These are phyloP conservation scores for Ophion obscuratus DNA, from an alignment of 2,888 invertebrate genomes.

Conservation along the genomic window DNA sequence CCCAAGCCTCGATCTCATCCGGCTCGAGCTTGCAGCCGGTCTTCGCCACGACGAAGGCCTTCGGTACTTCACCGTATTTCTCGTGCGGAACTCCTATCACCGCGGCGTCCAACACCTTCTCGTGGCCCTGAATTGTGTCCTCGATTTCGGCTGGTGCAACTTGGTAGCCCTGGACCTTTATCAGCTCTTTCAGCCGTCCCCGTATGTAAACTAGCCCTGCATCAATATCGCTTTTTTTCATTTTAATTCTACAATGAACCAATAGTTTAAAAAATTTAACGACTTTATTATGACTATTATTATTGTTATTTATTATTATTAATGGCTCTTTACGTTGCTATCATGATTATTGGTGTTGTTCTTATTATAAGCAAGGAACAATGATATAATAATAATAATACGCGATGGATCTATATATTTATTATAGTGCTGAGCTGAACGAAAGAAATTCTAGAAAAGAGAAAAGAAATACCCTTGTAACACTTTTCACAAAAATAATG, in stretches of 20 bases:
- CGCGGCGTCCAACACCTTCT: slow-evolving; percentile 90
- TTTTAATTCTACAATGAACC: neutral
- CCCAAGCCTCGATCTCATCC: slow-evolving; percentile 86
- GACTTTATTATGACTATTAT: too few relatives aligned
- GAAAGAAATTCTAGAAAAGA: too few relatives aligned
- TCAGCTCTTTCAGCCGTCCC: slow-evolving; percentile 93
- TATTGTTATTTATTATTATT: too few relatives aligned
- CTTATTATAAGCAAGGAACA: too few relatives aligned
- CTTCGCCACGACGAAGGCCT: slow-evolving; percentile 89
- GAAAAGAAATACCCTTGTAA: too few relatives aligned
- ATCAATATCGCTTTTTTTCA: neutral
- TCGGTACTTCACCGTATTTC: slow-evolving; percentile 89
- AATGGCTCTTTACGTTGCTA: too few relatives aligned
- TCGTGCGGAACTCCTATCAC: slow-evolving; percentile 91
- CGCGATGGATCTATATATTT: too few relatives aligned
- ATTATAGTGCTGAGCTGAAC: too few relatives aligned
- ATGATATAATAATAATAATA: too few relatives aligned
- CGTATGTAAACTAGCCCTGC: slow-evolving; percentile 87
- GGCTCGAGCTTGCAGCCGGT: slow-evolving; percentile 83
- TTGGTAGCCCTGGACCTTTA: slow-evolving; percentile 90
- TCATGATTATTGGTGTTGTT: too few relatives aligned
- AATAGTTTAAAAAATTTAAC: neutral
- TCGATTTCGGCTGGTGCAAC: slow-evolving; percentile 95
- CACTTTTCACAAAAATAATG: too few relatives aligned
- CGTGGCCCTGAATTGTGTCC: slow-evolving; percentile 88